phyloP scores from a whole-genome alignment of 2,888 invertebrate species.

The Heliconius ismenius region DNA sequence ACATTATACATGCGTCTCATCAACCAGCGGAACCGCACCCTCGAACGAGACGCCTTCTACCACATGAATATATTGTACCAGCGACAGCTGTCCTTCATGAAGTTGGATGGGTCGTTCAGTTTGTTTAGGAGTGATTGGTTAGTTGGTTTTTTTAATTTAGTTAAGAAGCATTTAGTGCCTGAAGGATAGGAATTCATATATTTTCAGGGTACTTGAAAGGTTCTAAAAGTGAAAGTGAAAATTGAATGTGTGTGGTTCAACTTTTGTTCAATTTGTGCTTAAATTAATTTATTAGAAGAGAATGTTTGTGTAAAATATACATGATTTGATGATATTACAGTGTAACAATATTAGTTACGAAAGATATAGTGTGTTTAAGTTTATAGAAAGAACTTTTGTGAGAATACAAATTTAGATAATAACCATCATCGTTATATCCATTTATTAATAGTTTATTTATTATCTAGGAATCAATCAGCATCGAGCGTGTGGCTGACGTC shows the following conservation, averaged over 20 bases:
- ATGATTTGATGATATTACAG: too few relatives aligned
- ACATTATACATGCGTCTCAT: slow-evolving; percentile 94
- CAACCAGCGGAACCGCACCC: slow-evolving; percentile 91
- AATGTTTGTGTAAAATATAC: too few relatives aligned
- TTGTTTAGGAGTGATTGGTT: slow-evolving; percentile 95
- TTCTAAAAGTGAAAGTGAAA: too few relatives aligned
- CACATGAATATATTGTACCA: slow-evolving; percentile 96
- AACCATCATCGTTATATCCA: neutral
- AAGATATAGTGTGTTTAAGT: too few relatives aligned
- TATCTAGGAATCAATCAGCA: slow-evolving; percentile 88
- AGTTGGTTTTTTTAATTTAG: slow-evolving; percentile 45
- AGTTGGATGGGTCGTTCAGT: slow-evolving; percentile 94
- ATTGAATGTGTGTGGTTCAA: too few relatives aligned
- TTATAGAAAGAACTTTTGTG: too few relatives aligned
- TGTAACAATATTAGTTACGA: too few relatives aligned
- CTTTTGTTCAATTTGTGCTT: too few relatives aligned
- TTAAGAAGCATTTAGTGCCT: neutral
- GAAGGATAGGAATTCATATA: too few relatives aligned
- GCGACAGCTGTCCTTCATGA: slow-evolving; percentile 94
- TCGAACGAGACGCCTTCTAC: slow-evolving; percentile 91
- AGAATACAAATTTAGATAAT: too few relatives aligned
- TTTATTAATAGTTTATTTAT: neutral
- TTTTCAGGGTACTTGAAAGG: too few relatives aligned
- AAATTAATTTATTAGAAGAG: too few relatives aligned
- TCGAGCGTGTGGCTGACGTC: slow-evolving; percentile 96